Conservation (phyloP, 2,797 vertebrate species). For the Helarctos malayanus region DNA sequence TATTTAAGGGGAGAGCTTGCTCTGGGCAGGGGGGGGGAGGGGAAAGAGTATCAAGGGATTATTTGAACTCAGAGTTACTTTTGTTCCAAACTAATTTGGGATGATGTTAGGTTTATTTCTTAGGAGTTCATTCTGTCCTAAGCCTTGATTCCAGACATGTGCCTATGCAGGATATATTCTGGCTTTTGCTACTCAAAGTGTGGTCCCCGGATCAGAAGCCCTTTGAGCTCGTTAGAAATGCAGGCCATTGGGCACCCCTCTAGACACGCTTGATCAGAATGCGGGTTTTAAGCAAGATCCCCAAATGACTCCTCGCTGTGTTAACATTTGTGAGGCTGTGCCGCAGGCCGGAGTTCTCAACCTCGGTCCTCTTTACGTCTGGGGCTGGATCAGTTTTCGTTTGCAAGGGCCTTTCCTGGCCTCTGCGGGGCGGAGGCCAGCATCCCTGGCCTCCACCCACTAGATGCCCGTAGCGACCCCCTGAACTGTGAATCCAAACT, state of each 20-base stretch:
- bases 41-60: background rate
- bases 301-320: rapidly evolving
- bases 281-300: no score
- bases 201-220: no score
- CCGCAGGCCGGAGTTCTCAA: rapidly evolving
- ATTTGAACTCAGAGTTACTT: background rate
- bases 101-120: rapidly evolving
- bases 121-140: background rate
- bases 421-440: rapidly evolving
- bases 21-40: rapidly evolving
- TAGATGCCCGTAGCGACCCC: background rate
- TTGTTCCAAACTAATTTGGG: background rate
- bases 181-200: background rate
- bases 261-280: rapidly evolving
- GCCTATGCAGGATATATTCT: rapidly evolving
- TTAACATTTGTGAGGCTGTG: rapidly evolving
- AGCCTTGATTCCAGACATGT: background rate
- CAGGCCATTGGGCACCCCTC: rapidly evolving
- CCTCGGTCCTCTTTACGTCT: rapidly evolving
- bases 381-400: no score
- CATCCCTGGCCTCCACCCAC: no score
- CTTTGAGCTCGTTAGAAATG: background rate
- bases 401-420: background rate
- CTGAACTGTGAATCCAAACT: background rate
- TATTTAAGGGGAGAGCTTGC: background rate